A percentile compares a stretch with the other conserved stretches of the same genome.
phyloP scores from a whole-genome alignment of 2,113 vertebrate species.

The Neoarius graeffei region DNA sequence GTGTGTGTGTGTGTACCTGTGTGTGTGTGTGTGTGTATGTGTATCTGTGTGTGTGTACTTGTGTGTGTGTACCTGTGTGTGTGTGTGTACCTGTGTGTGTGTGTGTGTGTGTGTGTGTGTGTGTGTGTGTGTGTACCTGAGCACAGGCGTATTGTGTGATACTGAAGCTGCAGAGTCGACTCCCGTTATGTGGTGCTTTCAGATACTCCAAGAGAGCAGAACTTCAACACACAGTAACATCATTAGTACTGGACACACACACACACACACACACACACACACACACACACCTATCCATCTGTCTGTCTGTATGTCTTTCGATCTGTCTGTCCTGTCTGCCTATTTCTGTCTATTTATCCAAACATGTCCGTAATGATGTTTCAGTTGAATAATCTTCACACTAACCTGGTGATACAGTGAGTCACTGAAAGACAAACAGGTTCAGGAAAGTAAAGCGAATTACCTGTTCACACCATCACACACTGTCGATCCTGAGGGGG shows the following conservation, averaged over 20 bases:
- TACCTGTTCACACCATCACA: constrained; percentile 69
- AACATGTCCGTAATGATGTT: neutral
- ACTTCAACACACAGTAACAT: constrained; percentile 55
- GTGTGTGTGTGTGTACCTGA: neutral
- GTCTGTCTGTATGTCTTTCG: too few species aligned
- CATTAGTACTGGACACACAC: neutral
- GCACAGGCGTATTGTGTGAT: constrained; percentile 66
- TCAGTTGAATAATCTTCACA: neutral
- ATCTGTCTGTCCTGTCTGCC: neutral
- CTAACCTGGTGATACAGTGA: neutral
- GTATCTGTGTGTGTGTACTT: too few species aligned
- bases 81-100: too few species aligned
- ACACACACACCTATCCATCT: neutral
- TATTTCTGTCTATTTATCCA: neutral
- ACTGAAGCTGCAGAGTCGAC: constrained; percentile 60
- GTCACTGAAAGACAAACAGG: neutral
- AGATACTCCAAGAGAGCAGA: constrained; percentile 52
- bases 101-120: neutral
- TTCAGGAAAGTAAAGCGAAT: neutral
- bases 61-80: too few species aligned
- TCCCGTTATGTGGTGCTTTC: neutral
- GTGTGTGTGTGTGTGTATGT: neutral
- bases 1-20: neutral
- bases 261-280: neutral
- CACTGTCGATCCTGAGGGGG: constrained; percentile 59